Base-by-base conservation (phyloP, 2,113 vertebrate species). In the Cinclus cinclus region DNA sequence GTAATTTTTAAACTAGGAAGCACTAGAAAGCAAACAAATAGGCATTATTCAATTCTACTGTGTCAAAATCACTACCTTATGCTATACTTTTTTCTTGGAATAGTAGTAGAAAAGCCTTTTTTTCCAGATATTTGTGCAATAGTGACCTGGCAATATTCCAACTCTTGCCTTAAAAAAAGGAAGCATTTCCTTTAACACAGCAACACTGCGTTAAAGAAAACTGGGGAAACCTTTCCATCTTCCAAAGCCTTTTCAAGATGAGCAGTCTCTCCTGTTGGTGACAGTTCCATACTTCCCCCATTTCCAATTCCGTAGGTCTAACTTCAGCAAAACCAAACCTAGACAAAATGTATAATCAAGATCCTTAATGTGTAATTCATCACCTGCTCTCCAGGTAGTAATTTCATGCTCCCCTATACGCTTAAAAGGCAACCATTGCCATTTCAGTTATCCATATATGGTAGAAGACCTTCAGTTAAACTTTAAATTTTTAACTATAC, bases 201-300 rank as follows among this genome's bases (percentile, higher is more conserved):
- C 20, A 58, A 24, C 5, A 33, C 6, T 13, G 14, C 31, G 12
- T 64, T 47, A 15, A 64, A n/a, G 49, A 25, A 64, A 74, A 28
- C 13, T 0, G 1, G 4, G 6, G 9, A 3, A 60, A 70, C 7
- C 47, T 44, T 65, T 35, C 37, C 16, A 27, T 30, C 19, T 55
- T 74, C 15, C 33, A n/a, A 59, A 76, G 44, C 3, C 39, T 58
- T 90, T 37, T 39, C 9, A 59, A 77, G 33, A 16, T 12, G 0
- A 5, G 6, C 5, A 68, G 11, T 28, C 24, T 47, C 30, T 69
- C 20, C 60, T 81, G 15, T 15, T 58, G 35, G 10, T 27, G 18
- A 87, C 23, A 42, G 27, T 7, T 37, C 39, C 15, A n/a, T 30
- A 16, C 23, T 42, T 60, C 14, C 65, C 7, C 11, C 21, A 35